Evolutionary conservation across 2,888 invertebrate genomes (phyloP), one percentile per base, ranked within the genome.

Genomic region (Halictus quadricinctus): DNA sequence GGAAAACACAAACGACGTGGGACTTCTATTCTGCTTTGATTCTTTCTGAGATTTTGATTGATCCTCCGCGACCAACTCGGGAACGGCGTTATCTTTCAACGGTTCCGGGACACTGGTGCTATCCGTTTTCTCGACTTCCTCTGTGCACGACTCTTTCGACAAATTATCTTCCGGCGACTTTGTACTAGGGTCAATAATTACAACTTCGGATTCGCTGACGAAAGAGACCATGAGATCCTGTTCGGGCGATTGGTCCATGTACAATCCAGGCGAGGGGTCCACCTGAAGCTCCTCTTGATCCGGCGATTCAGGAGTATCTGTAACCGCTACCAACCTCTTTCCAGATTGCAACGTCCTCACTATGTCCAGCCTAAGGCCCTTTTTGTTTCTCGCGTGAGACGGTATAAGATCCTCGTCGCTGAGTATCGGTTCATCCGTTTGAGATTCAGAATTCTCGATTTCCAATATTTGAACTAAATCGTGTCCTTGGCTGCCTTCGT

Each of bases 111-210:
- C 84, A 43, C 36, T 66, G 12, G 64, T 50, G 5, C 36, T 66
- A 21, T 88, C 91, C 1, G 83, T 48, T 78, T 92, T 93, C 2
- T 92, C 92, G 7, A 81, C 54, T 46, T 90, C 90, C 15, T 91
- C 91, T 5, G 89, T 82, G 41, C 90, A 90, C n/a, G 90, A 89
- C 77, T 95, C 95, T 80, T 91, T 90, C 0, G 96, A 96, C 83
- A 96, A 96, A 87, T 96, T 96, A 89, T 96, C 96, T 89, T 96
- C 96, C 0, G 96, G 96, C 1, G 96, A 96, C 89, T 96, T 96
- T 0, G 95, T 95, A 29, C 95, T 95, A 0, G 96, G 95, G 91
- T 96, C 96, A 0, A 96, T 96, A 8, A 96, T 95, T 0, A 97
- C 96, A 50, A 96, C 96, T 88, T 96, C 96, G 12, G 96, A 96